Conservation (phyloP, 2,888 invertebrate genomes). For the Cenopis cana region DNA sequence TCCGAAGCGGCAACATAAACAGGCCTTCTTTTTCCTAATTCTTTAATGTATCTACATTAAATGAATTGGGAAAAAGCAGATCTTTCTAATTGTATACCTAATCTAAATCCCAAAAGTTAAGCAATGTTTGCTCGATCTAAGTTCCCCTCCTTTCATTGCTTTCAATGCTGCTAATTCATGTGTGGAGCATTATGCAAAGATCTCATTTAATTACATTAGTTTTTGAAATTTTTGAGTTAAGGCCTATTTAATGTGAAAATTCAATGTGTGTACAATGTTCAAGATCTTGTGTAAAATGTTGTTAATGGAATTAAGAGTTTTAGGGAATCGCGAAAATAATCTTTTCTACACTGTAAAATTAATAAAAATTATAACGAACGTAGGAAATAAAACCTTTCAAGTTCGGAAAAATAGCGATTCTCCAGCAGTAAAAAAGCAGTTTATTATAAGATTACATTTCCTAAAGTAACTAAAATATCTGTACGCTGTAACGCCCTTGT, state of each 20-base stretch:
- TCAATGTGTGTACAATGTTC: constrained; percentile 3
- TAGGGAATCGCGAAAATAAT: not conserved
- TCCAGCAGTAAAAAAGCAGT: constrained; percentile 26
- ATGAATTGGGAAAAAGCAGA: too few species aligned
- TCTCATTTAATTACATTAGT: constrained; percentile 38
- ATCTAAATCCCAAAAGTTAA: constrained; percentile 20
- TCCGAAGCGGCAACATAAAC: too few species aligned
- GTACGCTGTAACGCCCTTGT: too few species aligned
- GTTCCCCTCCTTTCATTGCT: constrained; percentile 29
- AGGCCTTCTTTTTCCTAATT: too few species aligned
- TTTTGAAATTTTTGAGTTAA: constrained; percentile 26
- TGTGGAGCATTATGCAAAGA: constrained; percentile 33
- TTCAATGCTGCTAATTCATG: constrained; percentile 24
- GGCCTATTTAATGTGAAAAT: constrained; percentile 6
- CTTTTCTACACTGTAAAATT: constrained; percentile 2
- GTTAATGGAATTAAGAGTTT: not conserved
- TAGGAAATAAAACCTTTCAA: constrained; percentile 7
- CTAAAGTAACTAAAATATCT: too few species aligned
- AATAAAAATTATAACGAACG: constrained; percentile 13
- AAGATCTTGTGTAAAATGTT: not conserved
- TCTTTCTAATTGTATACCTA: constrained; percentile 14
- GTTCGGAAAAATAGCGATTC: constrained; percentile 18
- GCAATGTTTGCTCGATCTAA: constrained; percentile 25
- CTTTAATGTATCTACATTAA: too few species aligned
- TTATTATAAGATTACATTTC: constrained; percentile 37